Percentiles rank a stretch among this genome's conserved stretches.
phyloP scores from a whole-genome alignment of 2,113 vertebrate genomes.

The Lasiurus borealis region DNA sequence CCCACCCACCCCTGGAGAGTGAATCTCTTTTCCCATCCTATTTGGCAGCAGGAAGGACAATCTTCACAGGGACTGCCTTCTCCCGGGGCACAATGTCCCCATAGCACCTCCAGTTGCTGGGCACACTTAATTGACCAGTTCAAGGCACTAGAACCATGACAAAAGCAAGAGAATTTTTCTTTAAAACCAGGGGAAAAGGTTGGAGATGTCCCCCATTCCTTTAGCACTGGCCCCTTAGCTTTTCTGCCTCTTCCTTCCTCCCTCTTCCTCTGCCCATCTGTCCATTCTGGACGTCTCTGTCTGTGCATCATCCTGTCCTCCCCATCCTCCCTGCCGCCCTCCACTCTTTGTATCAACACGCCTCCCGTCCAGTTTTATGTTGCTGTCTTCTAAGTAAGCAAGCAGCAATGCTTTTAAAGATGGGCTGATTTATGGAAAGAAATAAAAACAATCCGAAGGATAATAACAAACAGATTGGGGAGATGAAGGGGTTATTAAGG shows the following conservation, averaged over 20 bases:
- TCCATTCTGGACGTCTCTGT: slow-evolving; percentile 27
- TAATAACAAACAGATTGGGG: slow-evolving; percentile 70
- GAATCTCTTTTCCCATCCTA: background rate
- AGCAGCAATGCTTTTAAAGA: slow-evolving; percentile 76
- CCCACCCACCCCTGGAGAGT: background rate
- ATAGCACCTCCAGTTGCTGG: slow-evolving; percentile 25
- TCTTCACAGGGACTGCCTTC: background rate
- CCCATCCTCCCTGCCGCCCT: background rate
- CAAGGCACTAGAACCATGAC: background rate
- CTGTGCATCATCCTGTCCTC: slow-evolving; percentile 17
- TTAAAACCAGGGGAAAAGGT: background rate
- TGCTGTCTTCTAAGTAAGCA: slow-evolving; percentile 56
- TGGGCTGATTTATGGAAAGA: slow-evolving; percentile 71
- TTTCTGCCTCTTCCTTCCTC: background rate
- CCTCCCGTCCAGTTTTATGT: slow-evolving; percentile 62
- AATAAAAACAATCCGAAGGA: slow-evolving; percentile 61
- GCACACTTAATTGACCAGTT: slow-evolving; percentile 45
- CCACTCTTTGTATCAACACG: background rate
- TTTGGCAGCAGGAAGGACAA: background rate
- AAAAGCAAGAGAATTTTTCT: background rate
- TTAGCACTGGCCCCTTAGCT: background rate
- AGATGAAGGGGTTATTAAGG: slow-evolving; percentile 54
- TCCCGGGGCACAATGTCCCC: background rate
- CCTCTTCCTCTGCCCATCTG: background rate
- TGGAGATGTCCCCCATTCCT: background rate